Evolutionary conservation across 92 coral and sea anemone genomes (phyloP).

Genomic region (Palythoa caribaeorum): DNA sequence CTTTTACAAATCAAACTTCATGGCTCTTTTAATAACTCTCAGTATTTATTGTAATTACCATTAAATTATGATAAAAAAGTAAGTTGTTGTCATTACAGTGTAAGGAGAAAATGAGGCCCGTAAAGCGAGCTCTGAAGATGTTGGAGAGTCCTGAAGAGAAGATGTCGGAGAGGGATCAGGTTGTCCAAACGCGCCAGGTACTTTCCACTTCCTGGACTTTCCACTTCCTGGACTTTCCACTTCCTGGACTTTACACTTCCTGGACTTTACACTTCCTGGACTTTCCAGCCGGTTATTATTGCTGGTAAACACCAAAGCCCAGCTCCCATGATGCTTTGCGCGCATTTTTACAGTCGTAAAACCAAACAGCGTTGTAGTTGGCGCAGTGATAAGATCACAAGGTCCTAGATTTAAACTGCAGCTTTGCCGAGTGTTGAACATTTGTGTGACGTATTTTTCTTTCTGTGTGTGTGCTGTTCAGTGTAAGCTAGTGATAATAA

Average conservation of each 20-base stretch:
- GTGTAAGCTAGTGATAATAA: too few relatives aligned
- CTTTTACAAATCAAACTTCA: too few relatives aligned
- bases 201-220: background rate
- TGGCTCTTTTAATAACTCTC: too few relatives aligned
- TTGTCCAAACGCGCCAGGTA: constrained; percentile 95
- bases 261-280: too few relatives aligned
- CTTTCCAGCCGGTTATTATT: background rate
- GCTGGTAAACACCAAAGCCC: background rate
- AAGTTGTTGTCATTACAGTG: constrained; percentile 61
- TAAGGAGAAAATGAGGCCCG: constrained; percentile 97
- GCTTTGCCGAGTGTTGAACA: too few relatives aligned
- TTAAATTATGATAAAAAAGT: too few relatives aligned
- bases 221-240: background rate
- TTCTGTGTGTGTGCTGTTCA: too few relatives aligned
- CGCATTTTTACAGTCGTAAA: background rate
- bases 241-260: background rate
- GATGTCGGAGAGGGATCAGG: constrained; percentile 85
- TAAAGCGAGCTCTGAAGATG: constrained; percentile 94
- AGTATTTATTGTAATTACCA: too few relatives aligned
- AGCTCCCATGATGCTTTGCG: background rate
- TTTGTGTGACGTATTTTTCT: too few relatives aligned
- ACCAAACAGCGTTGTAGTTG: too few relatives aligned
- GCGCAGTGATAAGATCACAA: too few relatives aligned
- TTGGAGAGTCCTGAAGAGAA: constrained; percentile 94
- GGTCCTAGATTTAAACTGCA: too few relatives aligned